A percentile compares a stretch with the other conserved stretches of the same genome.
Evolutionary conservation across 2,113 vertebrate species (phyloP).

Genomic region (Lagopus leucura): DNA sequence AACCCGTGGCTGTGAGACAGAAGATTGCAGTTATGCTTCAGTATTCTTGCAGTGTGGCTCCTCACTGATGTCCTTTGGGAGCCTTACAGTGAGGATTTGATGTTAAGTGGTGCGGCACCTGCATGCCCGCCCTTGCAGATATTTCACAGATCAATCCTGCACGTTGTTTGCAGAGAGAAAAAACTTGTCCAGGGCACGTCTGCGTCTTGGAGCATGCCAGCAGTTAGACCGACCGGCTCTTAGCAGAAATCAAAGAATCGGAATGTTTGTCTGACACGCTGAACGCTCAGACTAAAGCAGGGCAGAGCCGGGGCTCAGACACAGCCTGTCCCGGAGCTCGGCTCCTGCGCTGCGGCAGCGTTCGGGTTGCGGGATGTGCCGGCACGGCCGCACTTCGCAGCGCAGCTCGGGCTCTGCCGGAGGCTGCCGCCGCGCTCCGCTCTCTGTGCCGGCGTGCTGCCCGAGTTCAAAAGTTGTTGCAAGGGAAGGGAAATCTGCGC

Average conservation of each 20-base stretch:
- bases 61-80: constrained; percentile 73
- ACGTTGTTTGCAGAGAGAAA: constrained; percentile 28
- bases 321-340: too few species aligned
- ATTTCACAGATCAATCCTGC: constrained; percentile 62
- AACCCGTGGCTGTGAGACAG: constrained; percentile 62
- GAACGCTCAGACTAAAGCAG: not conserved
- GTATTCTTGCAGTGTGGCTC: constrained; percentile 72
- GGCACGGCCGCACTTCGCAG: too few species aligned
- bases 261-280: not conserved
- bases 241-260: not conserved
- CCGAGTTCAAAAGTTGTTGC: not conserved
- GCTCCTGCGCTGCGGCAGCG: too few species aligned
- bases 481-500: not conserved
- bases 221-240: not conserved
- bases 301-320: not conserved
- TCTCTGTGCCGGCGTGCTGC: not conserved
- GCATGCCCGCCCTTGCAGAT: constrained; percentile 76
- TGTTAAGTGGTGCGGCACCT: constrained; percentile 79
- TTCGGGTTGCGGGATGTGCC: too few species aligned
- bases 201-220: not conserved
- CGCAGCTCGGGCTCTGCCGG: not conserved
- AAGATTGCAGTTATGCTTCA: constrained; percentile 77
- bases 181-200: constrained; percentile 33
- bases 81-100: constrained; percentile 72
- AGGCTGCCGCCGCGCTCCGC: not conserved